Conservation (phyloP, 2,888 invertebrate genomes). For the Tupiocoris notatus region DNA sequence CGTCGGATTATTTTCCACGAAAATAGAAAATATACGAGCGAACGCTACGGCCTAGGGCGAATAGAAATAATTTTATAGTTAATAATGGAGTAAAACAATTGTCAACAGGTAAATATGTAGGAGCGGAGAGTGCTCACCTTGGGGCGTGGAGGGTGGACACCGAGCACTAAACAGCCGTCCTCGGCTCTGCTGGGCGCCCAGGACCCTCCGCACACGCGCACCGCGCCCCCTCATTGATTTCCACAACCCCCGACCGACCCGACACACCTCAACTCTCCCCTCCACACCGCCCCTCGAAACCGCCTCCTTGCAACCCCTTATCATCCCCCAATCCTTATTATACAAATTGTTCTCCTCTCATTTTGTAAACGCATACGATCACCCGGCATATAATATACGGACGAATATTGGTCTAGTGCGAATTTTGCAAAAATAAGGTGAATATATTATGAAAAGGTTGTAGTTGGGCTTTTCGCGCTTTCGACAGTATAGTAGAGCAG, state of each 20-base stretch:
- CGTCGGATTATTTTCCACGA: too few species aligned
- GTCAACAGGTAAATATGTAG: conserved; percentile 28
- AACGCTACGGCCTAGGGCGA: too few species aligned
- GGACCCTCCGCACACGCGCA: conserved; percentile 43
- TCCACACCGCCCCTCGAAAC: conserved; percentile 8
- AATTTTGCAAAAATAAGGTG: too few species aligned
- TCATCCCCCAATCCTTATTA: conserved; percentile 35
- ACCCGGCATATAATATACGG: too few species aligned
- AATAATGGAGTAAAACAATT: conserved; percentile 17
- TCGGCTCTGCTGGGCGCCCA: conserved; percentile 21
- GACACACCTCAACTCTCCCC: conserved; percentile 2
- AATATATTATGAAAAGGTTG: too few species aligned
- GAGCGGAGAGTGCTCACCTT: conserved; percentile 20
- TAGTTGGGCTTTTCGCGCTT: too few species aligned
- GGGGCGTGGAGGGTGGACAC: conserved; percentile 39
- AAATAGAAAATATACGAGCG: too few species aligned
- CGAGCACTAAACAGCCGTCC: conserved; percentile 40
- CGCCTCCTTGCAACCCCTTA: conserved; percentile 11
- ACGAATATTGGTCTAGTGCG: too few species aligned
- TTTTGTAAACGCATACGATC: conserved; percentile 36
- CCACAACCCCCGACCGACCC: conserved; percentile 8
- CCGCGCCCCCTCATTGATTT: conserved; percentile 43
- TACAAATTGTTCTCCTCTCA: conserved; percentile 43
- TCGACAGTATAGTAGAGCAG: too few species aligned
- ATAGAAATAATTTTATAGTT: too few species aligned